Conservation (phyloP, 92 coral and sea anemone genomes). For the Montipora capitata region DNA sequence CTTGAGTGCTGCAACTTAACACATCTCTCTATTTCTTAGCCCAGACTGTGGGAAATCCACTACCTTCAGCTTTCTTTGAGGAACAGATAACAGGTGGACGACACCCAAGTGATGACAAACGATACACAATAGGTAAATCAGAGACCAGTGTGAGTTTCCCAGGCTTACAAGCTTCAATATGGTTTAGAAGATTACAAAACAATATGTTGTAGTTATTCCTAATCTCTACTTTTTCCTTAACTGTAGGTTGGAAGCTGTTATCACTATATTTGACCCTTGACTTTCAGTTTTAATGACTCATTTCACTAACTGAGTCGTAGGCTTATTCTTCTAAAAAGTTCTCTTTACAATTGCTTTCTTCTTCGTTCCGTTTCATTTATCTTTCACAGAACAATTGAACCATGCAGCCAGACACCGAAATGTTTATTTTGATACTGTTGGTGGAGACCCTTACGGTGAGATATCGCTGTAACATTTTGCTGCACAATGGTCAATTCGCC, state of each 20-base stretch:
- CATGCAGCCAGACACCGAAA: slow-evolving; percentile 97
- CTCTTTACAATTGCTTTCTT: background rate
- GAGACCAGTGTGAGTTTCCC: too few species aligned
- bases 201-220: background rate
- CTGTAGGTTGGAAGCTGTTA: too few species aligned
- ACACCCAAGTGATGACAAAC: slow-evolving; percentile 87
- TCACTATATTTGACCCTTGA: too few species aligned
- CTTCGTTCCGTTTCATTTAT: background rate
- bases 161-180: background rate
- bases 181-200: too few species aligned
- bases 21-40: slow-evolving; percentile 2
- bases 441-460: slow-evolving; percentile 98
- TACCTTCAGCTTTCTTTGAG: slow-evolving; percentile 58
- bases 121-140: slow-evolving; percentile 82
- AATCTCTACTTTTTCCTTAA: too few species aligned
- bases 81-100: slow-evolving; percentile 77
- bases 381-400: slow-evolving; percentile 84
- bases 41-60: slow-evolving; percentile 46
- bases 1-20: too few species aligned
- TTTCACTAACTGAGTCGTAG: background rate
- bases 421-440: slow-evolving; percentile 86
- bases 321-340: background rate
- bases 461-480: background rate
- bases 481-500: too few species aligned
- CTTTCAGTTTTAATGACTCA: background rate